Conservation (phyloP, 2,113 vertebrate species). For the Spermophilus dauricus region DNA sequence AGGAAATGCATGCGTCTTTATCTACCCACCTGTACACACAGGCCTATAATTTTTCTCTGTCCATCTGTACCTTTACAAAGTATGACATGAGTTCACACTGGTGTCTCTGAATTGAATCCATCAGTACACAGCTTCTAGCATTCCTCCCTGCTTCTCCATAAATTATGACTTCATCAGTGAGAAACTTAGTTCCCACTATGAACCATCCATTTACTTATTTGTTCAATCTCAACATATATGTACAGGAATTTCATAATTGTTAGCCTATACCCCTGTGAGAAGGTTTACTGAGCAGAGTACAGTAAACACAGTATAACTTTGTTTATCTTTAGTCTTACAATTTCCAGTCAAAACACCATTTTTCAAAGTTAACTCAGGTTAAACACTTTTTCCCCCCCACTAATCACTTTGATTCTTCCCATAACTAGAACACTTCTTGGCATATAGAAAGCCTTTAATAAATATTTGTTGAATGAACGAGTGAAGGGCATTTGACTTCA, state of each 20-base stretch:
- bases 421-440: not conserved
- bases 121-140: not conserved
- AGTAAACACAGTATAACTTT: not conserved
- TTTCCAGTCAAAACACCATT: not conserved
- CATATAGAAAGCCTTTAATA: not conserved
- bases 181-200: not conserved
- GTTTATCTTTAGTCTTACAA: not conserved
- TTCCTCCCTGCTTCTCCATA: not conserved
- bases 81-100: not conserved
- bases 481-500: not conserved
- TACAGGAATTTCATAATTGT: constrained; percentile 15
- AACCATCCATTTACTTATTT: not conserved
- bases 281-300: not conserved
- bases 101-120: not conserved
- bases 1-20: not conserved
- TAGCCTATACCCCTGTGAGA: not conserved
- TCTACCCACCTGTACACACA: not conserved
- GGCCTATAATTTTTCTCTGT: not conserved
- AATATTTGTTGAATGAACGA: not conserved
- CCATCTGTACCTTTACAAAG: not conserved
- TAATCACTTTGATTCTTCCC: not conserved
- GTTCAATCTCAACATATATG: not conserved
- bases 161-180: not conserved
- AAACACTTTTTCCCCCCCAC: too few species aligned
- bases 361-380: not conserved